These are phyloP conservation scores for Monochamus saltuarius DNA, from an alignment of 1,140 invertebrate species.

Conservation along the genomic window DNA sequence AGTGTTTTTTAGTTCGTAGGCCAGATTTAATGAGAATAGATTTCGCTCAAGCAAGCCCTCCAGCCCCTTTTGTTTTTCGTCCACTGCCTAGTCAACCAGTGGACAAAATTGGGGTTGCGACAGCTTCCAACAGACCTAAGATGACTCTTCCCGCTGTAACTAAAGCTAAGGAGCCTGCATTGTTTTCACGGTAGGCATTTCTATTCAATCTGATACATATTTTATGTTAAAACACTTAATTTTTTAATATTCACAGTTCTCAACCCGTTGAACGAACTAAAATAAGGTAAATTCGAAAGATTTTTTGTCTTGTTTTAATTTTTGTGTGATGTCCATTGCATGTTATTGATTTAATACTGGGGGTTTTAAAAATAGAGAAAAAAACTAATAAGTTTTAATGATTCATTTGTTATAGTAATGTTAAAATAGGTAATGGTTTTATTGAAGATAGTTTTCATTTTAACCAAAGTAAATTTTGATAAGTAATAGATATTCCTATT, in stretches of 20 bases:
- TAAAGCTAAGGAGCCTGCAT: slow-evolving; percentile 36
- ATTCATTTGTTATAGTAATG: no score
- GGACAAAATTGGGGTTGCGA: slow-evolving; percentile 25
- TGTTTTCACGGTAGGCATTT: slow-evolving; percentile 13
- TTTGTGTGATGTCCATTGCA: slow-evolving; percentile 11
- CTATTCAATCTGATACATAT: background rate
- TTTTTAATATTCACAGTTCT: slow-evolving; percentile 34
- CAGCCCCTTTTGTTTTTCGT: slow-evolving; percentile 34
- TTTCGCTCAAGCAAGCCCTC: slow-evolving; percentile 25
- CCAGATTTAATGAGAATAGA: slow-evolving; percentile 35
- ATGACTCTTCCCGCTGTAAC: slow-evolving; percentile 42
- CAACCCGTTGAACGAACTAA: slow-evolving; percentile 34
- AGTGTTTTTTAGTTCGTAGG: slow-evolving; percentile 9
- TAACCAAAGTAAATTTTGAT: no score
- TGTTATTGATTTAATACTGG: no score
- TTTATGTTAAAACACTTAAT: background rate
- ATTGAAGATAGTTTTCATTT: no score
- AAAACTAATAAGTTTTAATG: no score
- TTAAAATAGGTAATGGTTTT: no score
- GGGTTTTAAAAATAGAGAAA: no score
- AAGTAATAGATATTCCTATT: no score
- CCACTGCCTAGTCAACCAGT: slow-evolving; percentile 25
- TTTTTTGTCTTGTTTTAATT: slow-evolving; percentile 24
- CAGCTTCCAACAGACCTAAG: slow-evolving; percentile 38
- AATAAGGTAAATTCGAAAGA: slow-evolving; percentile 34